Evolutionary conservation across 2,797 vertebrate species (phyloP).

Genomic region (Philypnodon macrostomus): DNA sequence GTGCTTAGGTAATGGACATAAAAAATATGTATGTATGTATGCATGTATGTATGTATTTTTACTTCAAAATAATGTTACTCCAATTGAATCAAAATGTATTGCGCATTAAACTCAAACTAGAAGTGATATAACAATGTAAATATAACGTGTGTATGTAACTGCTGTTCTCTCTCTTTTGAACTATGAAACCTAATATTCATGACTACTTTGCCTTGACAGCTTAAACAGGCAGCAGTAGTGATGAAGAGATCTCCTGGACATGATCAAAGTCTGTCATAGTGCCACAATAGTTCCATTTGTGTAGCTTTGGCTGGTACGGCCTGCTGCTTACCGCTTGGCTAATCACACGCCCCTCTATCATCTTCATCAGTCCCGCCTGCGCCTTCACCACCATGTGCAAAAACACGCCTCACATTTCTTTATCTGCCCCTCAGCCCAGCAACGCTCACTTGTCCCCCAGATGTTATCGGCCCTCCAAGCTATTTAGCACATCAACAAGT

Average conservation of each 20-base stretch:
- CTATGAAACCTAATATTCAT: conserved; percentile 43
- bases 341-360: conserved; percentile 73
- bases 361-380: conserved; percentile 70
- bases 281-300: conserved; percentile 77
- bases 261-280: conserved; percentile 69
- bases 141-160: too few relatives aligned
- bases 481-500: conserved; percentile 64
- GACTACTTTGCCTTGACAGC: conserved; percentile 53
- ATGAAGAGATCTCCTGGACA: conserved; percentile 64
- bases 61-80: too few relatives aligned
- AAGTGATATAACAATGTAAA: too few relatives aligned
- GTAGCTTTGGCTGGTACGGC: conserved; percentile 59
- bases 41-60: too few relatives aligned
- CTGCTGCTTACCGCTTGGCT: conserved; percentile 70
- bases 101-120: too few relatives aligned
- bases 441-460: conserved; percentile 52
- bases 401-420: conserved; percentile 67
- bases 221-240: conserved; percentile 63
- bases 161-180: too few relatives aligned
- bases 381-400: conserved; percentile 61
- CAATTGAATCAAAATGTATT: too few relatives aligned
- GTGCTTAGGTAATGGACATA: too few relatives aligned
- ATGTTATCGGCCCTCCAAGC: conserved; percentile 68
- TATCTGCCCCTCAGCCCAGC: conserved; percentile 61
- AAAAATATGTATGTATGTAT: too few relatives aligned